Percentiles rank a stretch among this genome's conserved stretches.
Evolutionary conservation across 23 tunicate species (phyloP).

Genomic region (Corella eumyota): DNA sequence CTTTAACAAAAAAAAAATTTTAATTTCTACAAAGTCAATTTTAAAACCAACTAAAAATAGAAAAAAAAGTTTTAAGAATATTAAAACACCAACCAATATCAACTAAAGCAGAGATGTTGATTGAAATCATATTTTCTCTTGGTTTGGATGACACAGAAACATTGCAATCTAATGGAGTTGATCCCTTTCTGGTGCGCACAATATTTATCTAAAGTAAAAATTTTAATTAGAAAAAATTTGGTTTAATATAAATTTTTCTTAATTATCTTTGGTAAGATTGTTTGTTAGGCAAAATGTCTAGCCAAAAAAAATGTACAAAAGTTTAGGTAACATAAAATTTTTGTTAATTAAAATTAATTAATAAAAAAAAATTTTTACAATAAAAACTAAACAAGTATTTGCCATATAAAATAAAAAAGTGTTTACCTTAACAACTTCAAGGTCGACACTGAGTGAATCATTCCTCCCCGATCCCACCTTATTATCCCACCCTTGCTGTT

Average conservation of each 20-base stretch:
- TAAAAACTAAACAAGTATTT: neutral
- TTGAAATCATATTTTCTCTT: neutral
- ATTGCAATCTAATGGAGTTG: no score
- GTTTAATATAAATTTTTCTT: no score
- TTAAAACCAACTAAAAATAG: neutral
- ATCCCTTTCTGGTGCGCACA: slow-evolving; percentile 39
- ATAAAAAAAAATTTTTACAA: neutral
- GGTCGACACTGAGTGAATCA: slow-evolving; percentile 75
- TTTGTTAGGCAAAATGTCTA: no score
- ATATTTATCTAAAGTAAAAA: slow-evolving; percentile 34
- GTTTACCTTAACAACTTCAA: slow-evolving; percentile 79
- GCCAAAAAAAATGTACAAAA: no score
- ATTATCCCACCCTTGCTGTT: neutral
- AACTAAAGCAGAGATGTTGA: neutral
- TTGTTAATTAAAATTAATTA: neutral
- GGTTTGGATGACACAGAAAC: neutral
- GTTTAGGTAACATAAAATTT: no score
- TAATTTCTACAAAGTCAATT: no score
- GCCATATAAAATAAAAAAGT: neutral
- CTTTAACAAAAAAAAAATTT: no score
- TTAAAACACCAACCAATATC: neutral
- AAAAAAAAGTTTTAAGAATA: neutral
- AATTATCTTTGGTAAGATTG: no score
- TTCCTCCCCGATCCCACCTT: slow-evolving; percentile 52
- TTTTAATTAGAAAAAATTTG: no score